phyloP scores from a whole-genome alignment of 1,140 invertebrate genomes.

The Scylla paramamosain region DNA sequence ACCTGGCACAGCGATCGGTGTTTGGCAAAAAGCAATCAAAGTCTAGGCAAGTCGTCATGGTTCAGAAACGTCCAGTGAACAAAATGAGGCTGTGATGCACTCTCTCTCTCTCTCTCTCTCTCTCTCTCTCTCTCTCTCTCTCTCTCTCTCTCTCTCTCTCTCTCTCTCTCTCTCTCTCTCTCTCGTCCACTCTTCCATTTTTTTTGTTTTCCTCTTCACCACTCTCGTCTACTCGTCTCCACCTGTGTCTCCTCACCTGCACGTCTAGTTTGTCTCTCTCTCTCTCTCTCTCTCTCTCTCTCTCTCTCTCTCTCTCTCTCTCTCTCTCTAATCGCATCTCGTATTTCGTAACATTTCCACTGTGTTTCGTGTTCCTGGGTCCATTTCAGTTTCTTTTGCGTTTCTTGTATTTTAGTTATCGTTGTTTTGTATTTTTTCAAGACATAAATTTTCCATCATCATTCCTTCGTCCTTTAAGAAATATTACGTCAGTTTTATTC shows the following conservation, averaged over 20 bases:
- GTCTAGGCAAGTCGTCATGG: constrained; percentile 14
- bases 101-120: constrained; percentile 16
- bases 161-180: background rate
- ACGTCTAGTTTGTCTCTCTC: background rate
- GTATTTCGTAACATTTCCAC: no score
- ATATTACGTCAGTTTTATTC: background rate
- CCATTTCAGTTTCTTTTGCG: background rate
- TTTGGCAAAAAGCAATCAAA: constrained; percentile 15
- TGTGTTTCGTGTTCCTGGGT: background rate
- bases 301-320: background rate
- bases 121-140: background rate
- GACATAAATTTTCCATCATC: background rate
- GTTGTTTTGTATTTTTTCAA: no score
- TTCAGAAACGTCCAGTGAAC: background rate
- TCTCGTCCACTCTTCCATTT: background rate
- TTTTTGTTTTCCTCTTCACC: background rate
- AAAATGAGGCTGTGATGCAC: background rate
- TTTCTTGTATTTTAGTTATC: background rate
- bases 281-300: background rate
- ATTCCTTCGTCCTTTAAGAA: background rate
- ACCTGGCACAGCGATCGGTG: background rate
- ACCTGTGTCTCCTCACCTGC: background rate
- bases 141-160: background rate
- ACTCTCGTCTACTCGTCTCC: background rate
- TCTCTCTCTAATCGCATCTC: background rate